phyloP scores from a whole-genome alignment of 35 echinoderm and acorn worm species.

The Ptychodera flava region DNA sequence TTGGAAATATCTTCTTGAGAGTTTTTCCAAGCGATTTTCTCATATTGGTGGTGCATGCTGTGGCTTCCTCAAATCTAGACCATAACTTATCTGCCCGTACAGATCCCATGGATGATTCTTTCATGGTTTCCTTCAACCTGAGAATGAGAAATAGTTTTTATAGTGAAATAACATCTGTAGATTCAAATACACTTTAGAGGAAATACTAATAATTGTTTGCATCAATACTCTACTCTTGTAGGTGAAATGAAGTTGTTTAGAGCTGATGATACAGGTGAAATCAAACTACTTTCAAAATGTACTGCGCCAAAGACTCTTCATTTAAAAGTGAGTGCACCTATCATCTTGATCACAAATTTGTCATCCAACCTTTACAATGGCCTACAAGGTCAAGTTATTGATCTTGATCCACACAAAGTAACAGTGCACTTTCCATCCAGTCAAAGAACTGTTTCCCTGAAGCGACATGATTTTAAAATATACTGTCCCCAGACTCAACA shows the following conservation, averaged over 20 bases:
- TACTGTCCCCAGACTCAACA: neutral
- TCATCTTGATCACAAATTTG: neutral
- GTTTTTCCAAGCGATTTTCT: neutral
- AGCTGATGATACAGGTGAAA: no score
- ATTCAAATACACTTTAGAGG: no score
- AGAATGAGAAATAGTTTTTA: no score
- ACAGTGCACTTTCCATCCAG: neutral
- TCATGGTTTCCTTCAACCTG: no score
- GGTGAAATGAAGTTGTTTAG: no score
- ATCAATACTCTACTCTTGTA: no score
- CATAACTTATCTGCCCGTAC: no score
- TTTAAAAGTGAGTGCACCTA: neutral
- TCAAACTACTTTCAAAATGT: neutral
- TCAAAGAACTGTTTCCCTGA: neutral
- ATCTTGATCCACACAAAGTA: neutral
- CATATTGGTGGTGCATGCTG: no score
- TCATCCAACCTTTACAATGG: neutral
- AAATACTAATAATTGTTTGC: no score
- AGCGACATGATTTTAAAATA: neutral
- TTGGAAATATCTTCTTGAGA: neutral
- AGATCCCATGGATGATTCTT: no score
- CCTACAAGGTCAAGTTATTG: neutral
- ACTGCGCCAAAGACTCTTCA: neutral
- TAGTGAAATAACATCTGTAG: no score
- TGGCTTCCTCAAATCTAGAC: no score